These are phyloP conservation scores for Spermophilus dauricus DNA, from an alignment of 2,113 vertebrate genomes.

Conservation along the genomic window DNA sequence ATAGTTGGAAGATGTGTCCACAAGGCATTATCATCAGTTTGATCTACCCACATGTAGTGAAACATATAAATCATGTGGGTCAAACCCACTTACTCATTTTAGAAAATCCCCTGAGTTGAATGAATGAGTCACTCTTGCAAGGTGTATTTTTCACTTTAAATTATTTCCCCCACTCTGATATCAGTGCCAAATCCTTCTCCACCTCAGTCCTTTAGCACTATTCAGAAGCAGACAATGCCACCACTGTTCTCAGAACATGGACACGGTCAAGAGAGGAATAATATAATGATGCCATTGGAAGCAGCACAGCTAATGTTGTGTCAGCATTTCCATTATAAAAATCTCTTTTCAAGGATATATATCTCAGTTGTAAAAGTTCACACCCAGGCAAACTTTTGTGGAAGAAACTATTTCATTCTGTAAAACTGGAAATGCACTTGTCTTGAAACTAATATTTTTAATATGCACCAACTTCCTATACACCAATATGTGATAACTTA, in stretches of 20 bases:
- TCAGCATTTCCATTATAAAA: conserved; percentile 87
- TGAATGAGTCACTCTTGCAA: conserved; percentile 77
- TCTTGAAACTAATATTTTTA: conserved; percentile 5
- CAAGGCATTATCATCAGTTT: conserved; percentile 47
- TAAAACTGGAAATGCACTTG: conserved; percentile 22
- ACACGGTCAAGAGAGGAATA: conserved; percentile 75
- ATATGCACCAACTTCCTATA: not conserved
- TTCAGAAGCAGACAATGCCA: conserved; percentile 84
- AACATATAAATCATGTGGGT: conserved; percentile 1
- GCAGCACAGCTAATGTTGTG: conserved; percentile 82
- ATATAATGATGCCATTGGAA: conserved; percentile 79
- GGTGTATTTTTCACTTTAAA: conserved; percentile 84
- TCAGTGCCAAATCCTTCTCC: conserved; percentile 79
- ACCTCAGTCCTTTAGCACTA: conserved; percentile 68
- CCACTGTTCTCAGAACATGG: conserved; percentile 84
- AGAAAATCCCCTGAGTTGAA: conserved; percentile 73
- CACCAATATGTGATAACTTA: not conserved
- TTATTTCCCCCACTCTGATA: conserved; percentile 86
- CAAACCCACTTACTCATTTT: conserved; percentile 69
- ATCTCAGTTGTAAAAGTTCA: conserved; percentile 84
- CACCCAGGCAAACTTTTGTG: conserved; percentile 66
- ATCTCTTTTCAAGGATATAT: conserved; percentile 80
- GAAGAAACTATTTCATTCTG: conserved; percentile 41
- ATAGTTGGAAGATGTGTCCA: conserved; percentile 56
- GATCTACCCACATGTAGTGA: conserved; percentile 37